A percentile compares a stretch with the other conserved stretches of the same genome.
Conservation (phyloP, 2,888 invertebrate species). For the Clostera curtula region DNA sequence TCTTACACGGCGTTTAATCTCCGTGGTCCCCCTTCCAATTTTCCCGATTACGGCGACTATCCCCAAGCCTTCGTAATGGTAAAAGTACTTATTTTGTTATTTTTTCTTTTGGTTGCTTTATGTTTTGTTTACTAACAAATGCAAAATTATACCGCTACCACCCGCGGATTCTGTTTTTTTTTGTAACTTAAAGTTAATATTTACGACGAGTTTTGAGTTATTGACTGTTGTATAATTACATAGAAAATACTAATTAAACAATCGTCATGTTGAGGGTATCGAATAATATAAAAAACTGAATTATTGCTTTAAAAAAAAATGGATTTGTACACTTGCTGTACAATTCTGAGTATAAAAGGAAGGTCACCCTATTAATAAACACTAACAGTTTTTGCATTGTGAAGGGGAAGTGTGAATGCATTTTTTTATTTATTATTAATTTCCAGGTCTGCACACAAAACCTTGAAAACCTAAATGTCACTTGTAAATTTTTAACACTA, state of each 20-base stretch:
- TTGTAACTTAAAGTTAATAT: too few species aligned
- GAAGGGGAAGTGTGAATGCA: slow-evolving; percentile 14
- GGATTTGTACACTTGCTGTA: too few species aligned
- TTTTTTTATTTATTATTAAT: too few species aligned
- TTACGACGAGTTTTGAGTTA: too few species aligned
- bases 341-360: too few species aligned
- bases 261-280: too few species aligned
- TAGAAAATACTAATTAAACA: too few species aligned
- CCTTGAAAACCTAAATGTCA: slow-evolving; percentile 20
- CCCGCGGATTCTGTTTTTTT: too few species aligned
- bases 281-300: too few species aligned
- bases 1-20: slow-evolving; percentile 92
- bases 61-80: slow-evolving; percentile 94
- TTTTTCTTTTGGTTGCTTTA: slow-evolving; percentile 1
- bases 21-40: slow-evolving; percentile 87
- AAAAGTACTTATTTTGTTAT: slow-evolving; percentile 29
- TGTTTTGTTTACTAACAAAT: slow-evolving; percentile 4
- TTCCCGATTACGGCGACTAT: slow-evolving; percentile 93
- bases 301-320: background rate
- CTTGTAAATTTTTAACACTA: slow-evolving; percentile 5
- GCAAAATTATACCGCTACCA: too few species aligned
- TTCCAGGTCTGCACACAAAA: too few species aligned
- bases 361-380: slow-evolving; percentile 13
- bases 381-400: slow-evolving; percentile 10
- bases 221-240: too few species aligned